Percentiles rank a stretch among this genome's conserved stretches.
phyloP scores from a whole-genome alignment of 2,113 vertebrate genomes.

The Xiphophorus couchianus region DNA sequence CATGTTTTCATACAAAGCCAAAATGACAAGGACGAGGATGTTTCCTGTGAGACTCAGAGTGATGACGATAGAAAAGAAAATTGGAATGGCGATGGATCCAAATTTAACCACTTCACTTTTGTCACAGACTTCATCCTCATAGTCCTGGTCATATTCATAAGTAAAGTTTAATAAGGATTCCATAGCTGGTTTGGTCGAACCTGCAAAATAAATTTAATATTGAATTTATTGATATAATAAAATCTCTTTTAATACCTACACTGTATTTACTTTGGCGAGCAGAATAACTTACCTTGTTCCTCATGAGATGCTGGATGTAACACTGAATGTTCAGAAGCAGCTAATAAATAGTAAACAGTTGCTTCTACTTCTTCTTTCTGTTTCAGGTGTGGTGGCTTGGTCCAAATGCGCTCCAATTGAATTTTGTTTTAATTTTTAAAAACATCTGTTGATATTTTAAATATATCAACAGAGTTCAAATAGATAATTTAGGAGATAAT shows the following conservation, averaged over 20 bases:
- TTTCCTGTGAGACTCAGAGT: constrained; percentile 87
- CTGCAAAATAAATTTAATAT: not conserved
- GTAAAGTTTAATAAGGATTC: not conserved
- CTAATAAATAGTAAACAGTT: not conserved
- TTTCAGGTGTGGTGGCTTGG: not conserved
- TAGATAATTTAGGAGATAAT: no score
- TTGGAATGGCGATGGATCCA: constrained; percentile 65
- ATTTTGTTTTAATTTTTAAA: no score
- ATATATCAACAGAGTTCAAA: no score
- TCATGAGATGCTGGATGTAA: not conserved
- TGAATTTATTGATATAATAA: not conserved
- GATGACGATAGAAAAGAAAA: constrained; percentile 82
- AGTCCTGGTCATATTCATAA: fast-evolving
- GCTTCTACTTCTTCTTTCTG: not conserved
- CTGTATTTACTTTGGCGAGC: not conserved
- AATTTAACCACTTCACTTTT: constrained; percentile 61
- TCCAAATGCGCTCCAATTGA: no score
- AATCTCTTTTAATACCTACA: not conserved
- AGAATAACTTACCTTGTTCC: constrained; percentile 28
- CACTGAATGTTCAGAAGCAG: fast-evolving
- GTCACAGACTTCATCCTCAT: constrained; percentile 72
- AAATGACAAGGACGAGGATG: constrained; percentile 85
- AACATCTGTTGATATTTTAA: no score
- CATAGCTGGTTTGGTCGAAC: constrained; percentile 29
- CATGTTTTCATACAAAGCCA: constrained; percentile 86